Evolutionary conservation across 1,140 invertebrate genomes (phyloP).

Genomic region (Plutomurus gul): DNA sequence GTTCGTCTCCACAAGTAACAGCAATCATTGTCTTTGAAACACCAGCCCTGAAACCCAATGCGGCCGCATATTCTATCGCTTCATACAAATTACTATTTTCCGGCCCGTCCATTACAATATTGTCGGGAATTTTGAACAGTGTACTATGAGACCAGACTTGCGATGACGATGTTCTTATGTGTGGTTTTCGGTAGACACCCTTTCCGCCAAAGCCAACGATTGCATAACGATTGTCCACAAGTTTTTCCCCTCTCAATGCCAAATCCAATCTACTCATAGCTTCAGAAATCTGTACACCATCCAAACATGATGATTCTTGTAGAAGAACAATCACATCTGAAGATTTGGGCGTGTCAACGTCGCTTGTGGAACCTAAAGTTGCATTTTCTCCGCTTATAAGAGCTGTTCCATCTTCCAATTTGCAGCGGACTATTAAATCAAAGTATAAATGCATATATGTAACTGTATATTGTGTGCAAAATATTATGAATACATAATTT

Average conservation of each 20-base stretch:
- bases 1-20: slow-evolving; percentile 57
- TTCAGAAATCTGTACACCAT: slow-evolving; percentile 41
- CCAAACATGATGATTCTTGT: slow-evolving; percentile 59
- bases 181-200: slow-evolving; percentile 55
- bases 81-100: slow-evolving; percentile 49
- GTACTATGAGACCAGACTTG: slow-evolving; percentile 56
- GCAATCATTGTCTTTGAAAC: slow-evolving; percentile 62
- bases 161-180: slow-evolving; percentile 60
- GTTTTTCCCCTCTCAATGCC: slow-evolving; percentile 55
- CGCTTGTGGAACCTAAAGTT: slow-evolving; percentile 54
- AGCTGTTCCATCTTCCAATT: slow-evolving; percentile 54
- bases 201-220: slow-evolving; percentile 62
- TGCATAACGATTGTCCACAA: slow-evolving; percentile 60
- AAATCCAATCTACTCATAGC: slow-evolving; percentile 56
- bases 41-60: slow-evolving; percentile 61
- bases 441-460: neutral
- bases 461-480: too few relatives aligned
- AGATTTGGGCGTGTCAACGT: slow-evolving; percentile 52
- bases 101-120: slow-evolving; percentile 30
- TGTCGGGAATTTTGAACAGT: slow-evolving; percentile 41
- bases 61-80: slow-evolving; percentile 60
- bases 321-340: slow-evolving; percentile 64
- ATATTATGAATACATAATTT: slow-evolving; percentile 2
- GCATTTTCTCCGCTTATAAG: slow-evolving; percentile 56
- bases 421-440: slow-evolving; percentile 56